Conservation (phyloP, 2,113 vertebrate species). For the Cyprinus carpio region DNA sequence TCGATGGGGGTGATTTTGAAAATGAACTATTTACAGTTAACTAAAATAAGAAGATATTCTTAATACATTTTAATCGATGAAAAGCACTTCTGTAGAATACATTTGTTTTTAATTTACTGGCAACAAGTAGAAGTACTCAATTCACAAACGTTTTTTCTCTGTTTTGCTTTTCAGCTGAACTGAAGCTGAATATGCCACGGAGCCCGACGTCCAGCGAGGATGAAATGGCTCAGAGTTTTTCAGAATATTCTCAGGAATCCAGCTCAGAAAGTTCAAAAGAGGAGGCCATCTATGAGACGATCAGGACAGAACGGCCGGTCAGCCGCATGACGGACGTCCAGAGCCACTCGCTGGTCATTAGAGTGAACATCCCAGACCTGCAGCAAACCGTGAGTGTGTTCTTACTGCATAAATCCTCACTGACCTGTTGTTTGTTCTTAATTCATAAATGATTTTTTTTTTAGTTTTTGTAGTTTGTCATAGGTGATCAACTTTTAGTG, state of each 20-base stretch:
- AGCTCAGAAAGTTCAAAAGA: constrained; percentile 91
- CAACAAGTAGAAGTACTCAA: not conserved
- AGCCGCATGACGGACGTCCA: constrained; percentile 81
- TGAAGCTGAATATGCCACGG: constrained; percentile 81
- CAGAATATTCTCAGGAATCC: constrained; percentile 87
- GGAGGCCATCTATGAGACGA: constrained; percentile 93
- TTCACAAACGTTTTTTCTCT: not conserved
- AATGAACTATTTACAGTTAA: too few species aligned
- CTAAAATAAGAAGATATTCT: too few species aligned
- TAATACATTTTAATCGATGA: too few species aligned
- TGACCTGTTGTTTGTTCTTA: too few species aligned
- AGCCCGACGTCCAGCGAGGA: constrained; percentile 97
- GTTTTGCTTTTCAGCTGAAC: not conserved
- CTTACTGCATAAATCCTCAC: too few species aligned
- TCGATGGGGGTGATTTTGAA: too few species aligned
- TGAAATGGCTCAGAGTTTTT: constrained; percentile 96
- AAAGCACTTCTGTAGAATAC: not conserved
- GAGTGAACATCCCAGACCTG: constrained; percentile 87
- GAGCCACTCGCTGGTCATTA: constrained; percentile 82
- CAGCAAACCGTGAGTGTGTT: constrained; percentile 89
- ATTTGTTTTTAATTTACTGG: not conserved
- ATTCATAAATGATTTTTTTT: too few species aligned
- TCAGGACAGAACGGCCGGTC: constrained; percentile 78
- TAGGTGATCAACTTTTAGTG: too few species aligned
- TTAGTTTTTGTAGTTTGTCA: too few species aligned